Percentiles rank a stretch among this genome's conserved stretches.
Evolutionary conservation across 1,140 invertebrate species (phyloP).

Genomic region (Schlechtendalia chinensis): DNA sequence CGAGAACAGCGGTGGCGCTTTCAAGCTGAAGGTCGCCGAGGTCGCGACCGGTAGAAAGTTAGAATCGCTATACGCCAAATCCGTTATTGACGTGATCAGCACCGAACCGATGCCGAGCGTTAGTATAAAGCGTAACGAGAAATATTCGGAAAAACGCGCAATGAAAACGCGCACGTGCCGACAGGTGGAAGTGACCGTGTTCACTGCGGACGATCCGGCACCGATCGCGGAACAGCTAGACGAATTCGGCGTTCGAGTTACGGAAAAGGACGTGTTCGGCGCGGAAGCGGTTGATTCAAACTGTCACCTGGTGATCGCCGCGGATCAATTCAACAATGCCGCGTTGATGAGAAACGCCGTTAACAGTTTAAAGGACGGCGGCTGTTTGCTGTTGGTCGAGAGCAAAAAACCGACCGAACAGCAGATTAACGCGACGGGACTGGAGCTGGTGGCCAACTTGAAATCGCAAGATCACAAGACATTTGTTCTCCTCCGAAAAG

Average conservation of each 20-base stretch:
- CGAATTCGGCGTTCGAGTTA: slow-evolving; percentile 9
- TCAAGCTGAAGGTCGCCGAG: slow-evolving; percentile 75
- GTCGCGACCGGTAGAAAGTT: slow-evolving; percentile 65
- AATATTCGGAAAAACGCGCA: too few relatives aligned
- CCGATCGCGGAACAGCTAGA: slow-evolving; percentile 1
- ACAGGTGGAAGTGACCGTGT: slow-evolving; percentile 36
- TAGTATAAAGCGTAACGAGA: not conserved
- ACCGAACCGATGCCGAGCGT: slow-evolving; percentile 58
- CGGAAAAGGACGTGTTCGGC: slow-evolving; percentile 52
- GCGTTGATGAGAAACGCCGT: slow-evolving; percentile 62
- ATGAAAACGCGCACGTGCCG: not conserved
- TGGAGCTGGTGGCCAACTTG: slow-evolving; percentile 61
- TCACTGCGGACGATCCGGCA: not conserved
- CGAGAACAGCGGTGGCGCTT: slow-evolving; percentile 70
- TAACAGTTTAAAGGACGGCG: slow-evolving; percentile 65
- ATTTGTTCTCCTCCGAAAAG: slow-evolving; percentile 35
- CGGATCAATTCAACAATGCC: slow-evolving; percentile 59
- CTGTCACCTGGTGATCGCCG: slow-evolving; percentile 66
- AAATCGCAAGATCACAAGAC: slow-evolving; percentile 57
- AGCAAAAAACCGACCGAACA: slow-evolving; percentile 60
- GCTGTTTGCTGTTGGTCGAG: slow-evolving; percentile 77
- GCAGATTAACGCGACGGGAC: slow-evolving; percentile 57
- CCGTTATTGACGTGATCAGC: slow-evolving; percentile 62
- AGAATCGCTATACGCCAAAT: slow-evolving; percentile 61
- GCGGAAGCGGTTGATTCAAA: slow-evolving; percentile 58